Conservation (phyloP, 2,888 invertebrate genomes). For the Epirrhoe tristata region DNA sequence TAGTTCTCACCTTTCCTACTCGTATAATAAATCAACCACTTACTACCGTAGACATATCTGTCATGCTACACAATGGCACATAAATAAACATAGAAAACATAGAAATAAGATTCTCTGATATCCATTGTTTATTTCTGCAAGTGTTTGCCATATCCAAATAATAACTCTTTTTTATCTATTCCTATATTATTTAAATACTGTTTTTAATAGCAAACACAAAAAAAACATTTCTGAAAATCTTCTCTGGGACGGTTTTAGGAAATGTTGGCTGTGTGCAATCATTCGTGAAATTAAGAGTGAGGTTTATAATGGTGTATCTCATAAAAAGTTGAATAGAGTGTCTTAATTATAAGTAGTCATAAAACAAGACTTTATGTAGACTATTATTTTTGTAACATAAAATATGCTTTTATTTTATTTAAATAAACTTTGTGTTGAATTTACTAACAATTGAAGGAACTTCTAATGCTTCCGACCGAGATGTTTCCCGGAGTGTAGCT, state of each 20-base stretch:
- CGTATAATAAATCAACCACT: background rate
- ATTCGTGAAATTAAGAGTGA: too few species aligned
- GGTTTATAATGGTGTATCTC: too few species aligned
- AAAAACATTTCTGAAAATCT: too few species aligned
- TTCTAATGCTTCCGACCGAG: conserved; percentile 21
- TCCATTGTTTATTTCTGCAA: background rate
- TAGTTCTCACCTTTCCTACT: background rate
- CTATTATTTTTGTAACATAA: too few species aligned
- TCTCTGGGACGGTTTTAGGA: too few species aligned
- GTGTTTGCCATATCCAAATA: background rate
- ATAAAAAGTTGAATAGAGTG: too few species aligned
- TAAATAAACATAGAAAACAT: background rate
- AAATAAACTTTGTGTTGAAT: conserved; percentile 2
- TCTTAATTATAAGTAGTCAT: too few species aligned
- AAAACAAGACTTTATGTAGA: too few species aligned
- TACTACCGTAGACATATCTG: background rate
- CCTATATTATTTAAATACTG: too few species aligned
- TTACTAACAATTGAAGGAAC: background rate
- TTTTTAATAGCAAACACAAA: too few species aligned
- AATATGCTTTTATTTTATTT: too few species aligned
- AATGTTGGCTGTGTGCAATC: too few species aligned
- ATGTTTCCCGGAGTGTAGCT: conserved; percentile 17
- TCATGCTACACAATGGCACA: background rate
- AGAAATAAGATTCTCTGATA: background rate
- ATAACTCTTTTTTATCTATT: background rate